Conservation (phyloP, 1,140 invertebrate species). For the Orchestia grillus region DNA sequence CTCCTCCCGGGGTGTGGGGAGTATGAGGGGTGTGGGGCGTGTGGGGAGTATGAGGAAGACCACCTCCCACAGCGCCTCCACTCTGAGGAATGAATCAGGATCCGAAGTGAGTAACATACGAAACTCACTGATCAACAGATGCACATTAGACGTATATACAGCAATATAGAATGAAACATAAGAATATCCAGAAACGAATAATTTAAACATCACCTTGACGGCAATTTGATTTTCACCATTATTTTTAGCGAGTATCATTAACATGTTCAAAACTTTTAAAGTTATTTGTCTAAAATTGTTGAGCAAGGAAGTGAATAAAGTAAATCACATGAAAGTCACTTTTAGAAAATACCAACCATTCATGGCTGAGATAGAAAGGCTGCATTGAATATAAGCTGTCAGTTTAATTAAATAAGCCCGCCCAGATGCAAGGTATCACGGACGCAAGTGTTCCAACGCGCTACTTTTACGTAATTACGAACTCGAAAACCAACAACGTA, state of each 20-base stretch:
- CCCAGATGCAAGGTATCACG: background rate
- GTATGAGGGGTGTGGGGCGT: conserved; percentile 90
- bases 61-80: conserved; percentile 57
- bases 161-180: background rate
- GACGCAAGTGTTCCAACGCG: too few species aligned
- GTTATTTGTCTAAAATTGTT: background rate
- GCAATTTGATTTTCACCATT: background rate
- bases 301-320: background rate
- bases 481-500: background rate
- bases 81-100: background rate
- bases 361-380: background rate
- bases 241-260: background rate
- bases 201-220: background rate
- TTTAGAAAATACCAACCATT: background rate
- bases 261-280: background rate
- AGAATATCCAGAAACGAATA: background rate
- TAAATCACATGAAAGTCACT: background rate
- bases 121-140: background rate
- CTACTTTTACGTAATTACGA: background rate
- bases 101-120: background rate
- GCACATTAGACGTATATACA: background rate
- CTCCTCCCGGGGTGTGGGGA: conserved; percentile 78
- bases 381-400: background rate
- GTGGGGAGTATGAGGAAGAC: conserved; percentile 87
- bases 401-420: background rate